Base-by-base conservation (phyloP, 2,113 vertebrate species). In the Lophochroa leadbeateri region DNA sequence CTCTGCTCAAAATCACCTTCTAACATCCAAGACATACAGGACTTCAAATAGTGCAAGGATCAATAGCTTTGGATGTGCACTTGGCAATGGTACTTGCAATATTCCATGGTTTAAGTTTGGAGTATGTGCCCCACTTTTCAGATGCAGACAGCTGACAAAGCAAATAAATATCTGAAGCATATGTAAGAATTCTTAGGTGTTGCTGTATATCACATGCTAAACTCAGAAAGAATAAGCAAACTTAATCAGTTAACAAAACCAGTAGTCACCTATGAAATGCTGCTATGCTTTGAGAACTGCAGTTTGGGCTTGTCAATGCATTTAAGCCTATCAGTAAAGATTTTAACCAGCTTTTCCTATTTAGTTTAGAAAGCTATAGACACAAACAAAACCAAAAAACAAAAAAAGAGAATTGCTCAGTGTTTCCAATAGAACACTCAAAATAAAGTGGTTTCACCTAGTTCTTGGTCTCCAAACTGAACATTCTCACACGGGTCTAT, bases 371-470 rank as follows among this genome's bases (percentile, higher is more conserved):
- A 94, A 78, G 6, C 16, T 84, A 15, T 11, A 61, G 17, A 71
- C 31, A 71, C 25, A 76, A 72, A 75, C 17, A 39, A 79, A 68
- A 47, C 35, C 18, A 13, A 7, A 67, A 69, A 41, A 29, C 11
- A 43, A 72, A 61, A 55, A 1, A 3, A n/a, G 24, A n/a, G 25
- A 53, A 52, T 13, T 33, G 18, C 27, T 69, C 43, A 63, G 13
- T 24, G 24, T 77, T 96, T 95, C 70, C 91, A 90, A 72, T 35
- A 84, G 4, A 71, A 11, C 27, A 64, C 50, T 77, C 80, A 92
- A 82, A 95, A 95, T 76, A 88, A 85, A 96, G 64, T 52, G 11
- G 24, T 93, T 95, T 94, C 50, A 82, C 53, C 91, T 81, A 83
- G 63, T 13, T 87, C 41, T 78, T 37, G 16, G 9, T 92, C 63